Base-by-base conservation (phyloP, 2,113 vertebrate genomes). In the Mugil cephalus region DNA sequence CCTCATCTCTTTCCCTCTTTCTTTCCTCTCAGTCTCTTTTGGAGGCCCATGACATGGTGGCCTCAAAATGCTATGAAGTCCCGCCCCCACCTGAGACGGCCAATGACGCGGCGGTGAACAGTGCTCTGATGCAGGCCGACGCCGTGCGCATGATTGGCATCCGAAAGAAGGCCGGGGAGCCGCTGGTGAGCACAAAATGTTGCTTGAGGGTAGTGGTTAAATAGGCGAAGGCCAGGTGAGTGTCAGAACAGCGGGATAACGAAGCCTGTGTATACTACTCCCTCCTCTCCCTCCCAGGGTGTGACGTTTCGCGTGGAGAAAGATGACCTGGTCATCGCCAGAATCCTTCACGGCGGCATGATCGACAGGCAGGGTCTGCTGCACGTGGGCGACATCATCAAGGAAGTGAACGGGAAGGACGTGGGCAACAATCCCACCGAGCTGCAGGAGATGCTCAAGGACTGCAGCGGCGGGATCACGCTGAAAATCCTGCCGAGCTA, bases 111-210 rank as follows among this genome's bases (percentile, higher is more conserved):
- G 86, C 94, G 12, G 89, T 91, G 47, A 93, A 92, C 86, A 92
- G 21, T 52, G 96, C 97, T 38, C 89, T 96, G 68, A 93, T 98
- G 92, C 97, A 97, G 39, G 96, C 97, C 0, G 97, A 99, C 76
- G 98, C 98, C 17, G 97, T 99, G 83, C 95, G 98, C 83, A 99
- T 99, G 94, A 97, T 99, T 73, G 97, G 98, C 75, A 99, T 99
- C 93, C 96, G 96, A 88, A 99, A 99, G 93, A 97, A 96, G 93
- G 97, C 96, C 10, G 96, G 96, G 53, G 98, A 99, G 74, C 97
- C 98, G 1, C 81, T 99, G 95, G 98, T 99, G 79, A 94, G 95
- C 36, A 48, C 21, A 15, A 30, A 2, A 10, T 38, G 30, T 7
- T 6, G 11, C 35, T 42, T 10, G n/a, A 40, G 40, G 30, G 48